Evolutionary conservation across 2,113 vertebrate species (phyloP).

Genomic region (Caranx melampygus): DNA sequence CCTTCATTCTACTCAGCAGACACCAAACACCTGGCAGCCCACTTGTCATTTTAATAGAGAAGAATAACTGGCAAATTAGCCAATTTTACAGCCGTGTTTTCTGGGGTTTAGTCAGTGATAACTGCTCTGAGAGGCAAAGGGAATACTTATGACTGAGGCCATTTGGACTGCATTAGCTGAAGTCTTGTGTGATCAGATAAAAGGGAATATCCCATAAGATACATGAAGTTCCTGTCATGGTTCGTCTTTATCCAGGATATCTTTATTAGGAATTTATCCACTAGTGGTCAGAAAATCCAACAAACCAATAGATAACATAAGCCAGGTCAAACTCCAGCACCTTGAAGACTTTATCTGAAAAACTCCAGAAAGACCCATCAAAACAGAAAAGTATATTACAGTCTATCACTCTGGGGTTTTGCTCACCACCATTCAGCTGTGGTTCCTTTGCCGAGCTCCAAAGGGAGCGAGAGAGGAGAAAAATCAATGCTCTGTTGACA

Average conservation of each 20-base stretch:
- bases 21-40: slow-evolving; percentile 68
- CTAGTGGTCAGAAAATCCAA: slow-evolving; percentile 14
- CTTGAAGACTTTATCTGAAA: slow-evolving; percentile 68
- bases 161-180: neutral
- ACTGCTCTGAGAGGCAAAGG: neutral
- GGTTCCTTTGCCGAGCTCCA: slow-evolving; percentile 48
- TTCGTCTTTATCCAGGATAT: too few relatives aligned
- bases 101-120: neutral
- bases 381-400: slow-evolving; percentile 50
- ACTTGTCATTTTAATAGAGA: slow-evolving; percentile 34
- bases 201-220: neutral
- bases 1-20: slow-evolving; percentile 47
- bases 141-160: neutral
- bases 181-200: neutral
- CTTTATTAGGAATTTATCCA: neutral
- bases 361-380: slow-evolving; percentile 66
- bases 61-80: slow-evolving; percentile 34
- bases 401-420: slow-evolving; percentile 51
- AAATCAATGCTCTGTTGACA: slow-evolving; percentile 83
- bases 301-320: slow-evolving; percentile 25
- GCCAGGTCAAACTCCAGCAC: neutral
- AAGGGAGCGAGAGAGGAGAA: slow-evolving; percentile 22
- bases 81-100: slow-evolving; percentile 19
- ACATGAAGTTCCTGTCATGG: neutral
- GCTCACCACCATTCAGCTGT: slow-evolving; percentile 50